Base-by-base conservation (phyloP, 2,113 vertebrate genomes). In the Pomatostomus ruficeps region DNA sequence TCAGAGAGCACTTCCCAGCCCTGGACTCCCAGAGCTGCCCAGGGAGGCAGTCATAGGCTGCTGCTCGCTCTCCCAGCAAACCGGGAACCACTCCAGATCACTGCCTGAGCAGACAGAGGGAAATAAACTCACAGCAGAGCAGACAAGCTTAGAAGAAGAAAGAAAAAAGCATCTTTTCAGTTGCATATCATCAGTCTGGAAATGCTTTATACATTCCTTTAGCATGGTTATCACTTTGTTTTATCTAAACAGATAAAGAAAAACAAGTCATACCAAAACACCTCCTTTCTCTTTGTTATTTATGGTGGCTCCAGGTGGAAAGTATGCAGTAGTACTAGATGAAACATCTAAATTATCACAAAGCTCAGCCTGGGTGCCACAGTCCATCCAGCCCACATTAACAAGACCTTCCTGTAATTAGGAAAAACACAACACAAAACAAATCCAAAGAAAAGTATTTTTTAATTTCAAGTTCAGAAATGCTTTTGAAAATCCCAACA, bases 341-440 rank as follows among this genome's bases (percentile, higher is more conserved):
- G 97, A 98, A 89, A 99, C 97, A 95, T 99, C 98, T 94, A 99
- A 98, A 93, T 98, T 99, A 51, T 98, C 97, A 97, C 99, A 99
- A 84, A 99, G 98, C 55, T 98, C 98, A 43, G 97, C 97, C 92
- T 99, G 98, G 52, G 97, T 97, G 55, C 96, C 92, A 97, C 99
- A 99, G 97, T 99, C 99, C 96, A 99, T 98, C 99, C 99, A 99
- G 54, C 99, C 99, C 65, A 99, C 98, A 62, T 99, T 98, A 80
- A 98, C 99, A 67, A 99, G 98, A 54, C 99, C 99, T 36, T 99
- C 99, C 99, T 99, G 90, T 78, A 95, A 78, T 49, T 8, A 46
- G 35, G 54, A 54, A 55, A 62, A 43, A 84, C 54, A 49, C 83
- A 80, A n/a, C n/a, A 71, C 25, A 80, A 80, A 87, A 14, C 26